Percentiles rank a stretch among this genome's conserved stretches.
Evolutionary conservation across 2,888 invertebrate genomes (phyloP).

Genomic region (Enchytraeus crypticus): DNA sequence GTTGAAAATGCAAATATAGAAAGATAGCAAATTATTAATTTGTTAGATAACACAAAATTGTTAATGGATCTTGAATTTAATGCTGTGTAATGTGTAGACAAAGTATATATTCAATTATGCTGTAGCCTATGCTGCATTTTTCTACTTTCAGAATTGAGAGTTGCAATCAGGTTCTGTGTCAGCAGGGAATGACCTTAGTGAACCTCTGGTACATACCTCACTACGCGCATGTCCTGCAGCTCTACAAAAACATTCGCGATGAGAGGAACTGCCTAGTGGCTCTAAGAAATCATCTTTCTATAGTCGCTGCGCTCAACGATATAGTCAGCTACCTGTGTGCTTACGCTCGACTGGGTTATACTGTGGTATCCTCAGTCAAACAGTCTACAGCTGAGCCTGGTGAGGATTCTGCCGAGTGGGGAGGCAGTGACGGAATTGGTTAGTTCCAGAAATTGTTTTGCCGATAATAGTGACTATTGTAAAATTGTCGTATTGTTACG

Average conservation of each 20-base stretch:
- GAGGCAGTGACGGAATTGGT: constrained; percentile 36
- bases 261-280: constrained; percentile 33
- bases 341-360: constrained; percentile 41
- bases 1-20: too few relatives aligned
- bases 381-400: too few relatives aligned
- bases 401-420: constrained; percentile 45
- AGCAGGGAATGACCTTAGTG: constrained; percentile 39
- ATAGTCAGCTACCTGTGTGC: constrained; percentile 46
- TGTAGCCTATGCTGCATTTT: too few relatives aligned
- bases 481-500: too few relatives aligned
- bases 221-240: constrained; percentile 39
- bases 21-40: too few relatives aligned
- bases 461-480: too few relatives aligned
- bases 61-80: too few relatives aligned
- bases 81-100: too few relatives aligned
- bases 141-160: too few relatives aligned
- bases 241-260: constrained; percentile 42
- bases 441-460: too few relatives aligned
- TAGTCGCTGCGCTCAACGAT: constrained; percentile 43
- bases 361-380: constrained; percentile 30
- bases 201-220: constrained; percentile 49
- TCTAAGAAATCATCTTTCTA: constrained; percentile 33
- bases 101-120: too few relatives aligned
- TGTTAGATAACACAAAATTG: too few relatives aligned
- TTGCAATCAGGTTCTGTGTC: constrained; percentile 38